Percentiles rank a stretch among this genome's conserved stretches.
Conservation (phyloP, 2,797 vertebrate species). For the Chelmon rostratus region DNA sequence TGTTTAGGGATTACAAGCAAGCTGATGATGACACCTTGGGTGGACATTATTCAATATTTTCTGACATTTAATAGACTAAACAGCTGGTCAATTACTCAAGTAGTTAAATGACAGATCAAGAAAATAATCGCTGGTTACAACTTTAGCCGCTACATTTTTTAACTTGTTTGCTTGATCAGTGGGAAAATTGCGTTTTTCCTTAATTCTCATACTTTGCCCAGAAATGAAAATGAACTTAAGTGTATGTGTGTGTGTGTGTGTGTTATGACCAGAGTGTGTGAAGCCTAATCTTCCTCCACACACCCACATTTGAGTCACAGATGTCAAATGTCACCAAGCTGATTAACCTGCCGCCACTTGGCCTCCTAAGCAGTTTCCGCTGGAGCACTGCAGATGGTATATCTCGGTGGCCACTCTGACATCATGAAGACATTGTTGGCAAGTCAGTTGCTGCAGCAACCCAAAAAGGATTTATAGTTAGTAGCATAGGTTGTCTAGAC, state of each 20-base stretch:
- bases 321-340: slow-evolving; percentile 79
- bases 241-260: not conserved
- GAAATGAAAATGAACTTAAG: not conserved
- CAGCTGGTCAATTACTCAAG: too few species aligned
- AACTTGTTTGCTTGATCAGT: not conserved
- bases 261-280: slow-evolving; percentile 18
- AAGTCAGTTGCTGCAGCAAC: slow-evolving; percentile 7
- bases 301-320: slow-evolving; percentile 51
- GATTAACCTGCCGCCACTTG: slow-evolving; percentile 74
- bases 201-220: not conserved
- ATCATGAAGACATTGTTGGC: slow-evolving; percentile 44
- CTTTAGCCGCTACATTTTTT: too few species aligned
- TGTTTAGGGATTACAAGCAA: not conserved
- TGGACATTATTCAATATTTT: not conserved
- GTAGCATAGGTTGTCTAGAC: slow-evolving; percentile 37
- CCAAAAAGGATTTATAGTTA: slow-evolving; percentile 26
- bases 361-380: slow-evolving; percentile 64
- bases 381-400: slow-evolving; percentile 25
- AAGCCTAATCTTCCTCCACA: slow-evolving; percentile 35
- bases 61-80: not conserved
- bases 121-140: too few species aligned
- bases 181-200: not conserved
- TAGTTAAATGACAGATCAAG: too few species aligned
- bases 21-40: not conserved
- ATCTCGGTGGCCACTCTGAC: slow-evolving; percentile 41